Evolutionary conservation across 2,888 invertebrate genomes (phyloP), one percentile per base, ranked within the genome.

Genomic region (Micoletzkya japonica): DNA sequence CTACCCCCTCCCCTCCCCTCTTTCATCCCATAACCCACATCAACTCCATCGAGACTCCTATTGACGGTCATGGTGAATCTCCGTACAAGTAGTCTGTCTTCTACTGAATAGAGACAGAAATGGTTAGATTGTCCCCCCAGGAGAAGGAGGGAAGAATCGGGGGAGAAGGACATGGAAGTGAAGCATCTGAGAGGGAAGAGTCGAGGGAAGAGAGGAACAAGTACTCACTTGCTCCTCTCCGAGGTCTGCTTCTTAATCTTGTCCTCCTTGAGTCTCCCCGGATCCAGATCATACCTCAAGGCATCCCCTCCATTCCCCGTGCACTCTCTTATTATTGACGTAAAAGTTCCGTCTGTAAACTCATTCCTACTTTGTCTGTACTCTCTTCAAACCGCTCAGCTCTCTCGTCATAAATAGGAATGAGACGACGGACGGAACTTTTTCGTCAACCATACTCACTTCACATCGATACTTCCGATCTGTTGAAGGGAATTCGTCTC

Each of bases 21-120:
- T n/a, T n/a, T 52, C 52, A 52, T 7, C 2, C 24, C 52, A 57
- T 14, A 71, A 52, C 91, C 90, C 86, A 95, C 95, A 88, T 92
- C 91, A 74, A 96, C 91, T 32, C 93, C 95, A 88, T 97, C 96
- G 70, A 98, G 89, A 0, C 96, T 96, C 74, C 91, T 89, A 86
- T 99, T 99, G 87, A 93, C 92, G 0, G 97, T 95, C 73, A 99
- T 91, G 85, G 92, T 92, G 86, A 94, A 95, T 87, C 93, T 95
- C 86, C 92, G 94, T 52, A 97, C 87, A 3, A 98, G 89, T 34
- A 97, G 88, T 2, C 91, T 90, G 85, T 95, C 93, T 36, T 88
- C 88, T 0, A 94, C 90, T 85, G 93, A 92, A 87, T 97, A 99
- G 75, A 98, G 91, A 82, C 97, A 98, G 58, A 98, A 91, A 86